phyloP scores from a whole-genome alignment of 2,888 invertebrate species.

The Acronicta leporina region DNA sequence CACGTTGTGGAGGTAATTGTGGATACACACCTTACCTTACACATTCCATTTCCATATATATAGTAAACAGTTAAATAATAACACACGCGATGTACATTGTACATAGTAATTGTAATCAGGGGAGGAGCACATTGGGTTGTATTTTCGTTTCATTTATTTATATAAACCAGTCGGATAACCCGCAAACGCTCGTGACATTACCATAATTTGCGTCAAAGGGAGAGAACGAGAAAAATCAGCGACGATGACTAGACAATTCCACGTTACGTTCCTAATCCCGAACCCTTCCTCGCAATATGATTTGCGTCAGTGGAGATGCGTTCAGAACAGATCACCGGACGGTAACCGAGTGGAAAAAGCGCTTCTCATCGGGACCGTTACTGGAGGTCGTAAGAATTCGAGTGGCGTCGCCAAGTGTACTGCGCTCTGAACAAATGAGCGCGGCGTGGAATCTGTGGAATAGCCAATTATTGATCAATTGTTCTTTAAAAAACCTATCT shows the following conservation, averaged over 20 bases:
- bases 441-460: conserved; percentile 21
- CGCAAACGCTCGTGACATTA: conserved; percentile 60
- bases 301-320: conserved; percentile 88
- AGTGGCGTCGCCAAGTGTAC: conserved; percentile 66
- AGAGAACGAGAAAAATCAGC: conserved; percentile 79
- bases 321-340: conserved; percentile 86
- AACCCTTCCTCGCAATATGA: conserved; percentile 89
- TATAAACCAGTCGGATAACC: conserved; percentile 43
- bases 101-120: neutral
- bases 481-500: conserved; percentile 9
- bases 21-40: too few species aligned
- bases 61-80: too few species aligned
- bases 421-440: conserved; percentile 45
- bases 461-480: conserved; percentile 42
- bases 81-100: too few species aligned
- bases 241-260: conserved; percentile 81
- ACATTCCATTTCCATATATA: too few species aligned
- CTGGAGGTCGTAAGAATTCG: conserved; percentile 72
- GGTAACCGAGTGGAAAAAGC: conserved; percentile 89
- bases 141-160: conserved; percentile 22
- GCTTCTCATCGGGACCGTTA: conserved; percentile 84
- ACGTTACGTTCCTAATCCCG: conserved; percentile 77
- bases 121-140: too few species aligned
- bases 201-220: conserved; percentile 56
- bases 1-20: too few species aligned